Evolutionary conservation across 2,797 vertebrate genomes (phyloP).

Genomic region (Tauraco hartlaubi): DNA sequence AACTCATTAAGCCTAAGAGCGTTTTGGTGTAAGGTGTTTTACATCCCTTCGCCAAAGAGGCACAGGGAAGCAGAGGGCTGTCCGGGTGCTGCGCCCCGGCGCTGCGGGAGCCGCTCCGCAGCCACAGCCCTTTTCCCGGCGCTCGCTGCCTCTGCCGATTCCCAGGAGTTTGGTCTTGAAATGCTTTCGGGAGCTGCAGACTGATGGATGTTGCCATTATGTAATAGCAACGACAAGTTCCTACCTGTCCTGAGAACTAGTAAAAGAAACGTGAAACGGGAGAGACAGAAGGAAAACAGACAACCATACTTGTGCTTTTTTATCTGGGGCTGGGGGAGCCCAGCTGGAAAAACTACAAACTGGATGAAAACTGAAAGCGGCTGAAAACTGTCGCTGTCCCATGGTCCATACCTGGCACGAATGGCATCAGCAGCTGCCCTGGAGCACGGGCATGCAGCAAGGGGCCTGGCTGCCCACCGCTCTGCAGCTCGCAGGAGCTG

Average conservation of each 20-base stretch:
- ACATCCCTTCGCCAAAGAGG: neutral
- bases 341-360: neutral
- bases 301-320: accelerated
- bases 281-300: neutral
- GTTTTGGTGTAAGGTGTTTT: neutral
- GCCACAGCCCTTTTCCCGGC: neutral
- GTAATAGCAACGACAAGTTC: neutral
- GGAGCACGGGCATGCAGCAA: neutral
- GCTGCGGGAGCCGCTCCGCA: neutral
- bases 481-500: neutral
- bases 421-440: neutral
- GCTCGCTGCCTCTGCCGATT: neutral
- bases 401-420: accelerated
- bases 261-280: neutral
- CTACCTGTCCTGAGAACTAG: neutral
- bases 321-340: neutral
- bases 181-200: neutral
- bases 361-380: neutral
- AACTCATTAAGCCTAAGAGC: slow-evolving; percentile 51
- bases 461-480: neutral
- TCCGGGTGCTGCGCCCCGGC: neutral
- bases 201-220: neutral
- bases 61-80: neutral
- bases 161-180: neutral
- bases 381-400: neutral